Evolutionary conservation across 2,113 vertebrate species (phyloP).

Genomic region (Theristicus caerulescens): DNA sequence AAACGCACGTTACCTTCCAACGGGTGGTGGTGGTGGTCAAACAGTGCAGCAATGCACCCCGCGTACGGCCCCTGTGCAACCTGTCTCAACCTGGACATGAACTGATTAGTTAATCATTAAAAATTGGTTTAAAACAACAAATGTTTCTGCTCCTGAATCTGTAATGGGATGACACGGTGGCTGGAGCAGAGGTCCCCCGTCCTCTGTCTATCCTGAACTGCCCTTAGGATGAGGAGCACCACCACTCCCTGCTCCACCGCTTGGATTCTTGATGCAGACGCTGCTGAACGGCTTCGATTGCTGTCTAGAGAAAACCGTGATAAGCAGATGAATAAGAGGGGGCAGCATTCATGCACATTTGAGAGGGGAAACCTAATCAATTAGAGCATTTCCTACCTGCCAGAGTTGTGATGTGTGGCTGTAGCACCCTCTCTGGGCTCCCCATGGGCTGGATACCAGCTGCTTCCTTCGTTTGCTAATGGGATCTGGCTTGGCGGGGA

Average conservation of each 20-base stretch:
- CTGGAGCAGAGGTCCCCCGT: not conserved
- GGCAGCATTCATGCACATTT: not conserved
- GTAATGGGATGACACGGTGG: not conserved
- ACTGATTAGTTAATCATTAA: not conserved
- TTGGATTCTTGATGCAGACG: accelerated
- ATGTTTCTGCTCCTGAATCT: not conserved
- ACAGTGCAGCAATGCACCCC: accelerated
- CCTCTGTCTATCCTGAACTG: not conserved
- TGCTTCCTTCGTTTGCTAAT: not conserved
- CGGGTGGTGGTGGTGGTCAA: not conserved
- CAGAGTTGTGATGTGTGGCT: not conserved
- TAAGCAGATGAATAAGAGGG: not conserved
- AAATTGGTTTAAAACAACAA: not conserved
- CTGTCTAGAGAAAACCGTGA: not conserved
- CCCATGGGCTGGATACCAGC: not conserved
- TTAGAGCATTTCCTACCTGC: not conserved
- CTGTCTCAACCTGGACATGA: not conserved
- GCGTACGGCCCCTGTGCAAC: accelerated
- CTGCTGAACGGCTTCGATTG: not conserved
- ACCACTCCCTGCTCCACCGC: not conserved
- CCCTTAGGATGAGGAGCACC: not conserved
- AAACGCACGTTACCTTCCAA: not conserved
- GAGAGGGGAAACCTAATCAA: not conserved
- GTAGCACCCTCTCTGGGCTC: not conserved
- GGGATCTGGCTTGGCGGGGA: not conserved